Percentiles rank a stretch among this genome's conserved stretches.
Evolutionary conservation across 2,888 invertebrate species (phyloP).

Genomic region (Meliscaeva auricollis): DNA sequence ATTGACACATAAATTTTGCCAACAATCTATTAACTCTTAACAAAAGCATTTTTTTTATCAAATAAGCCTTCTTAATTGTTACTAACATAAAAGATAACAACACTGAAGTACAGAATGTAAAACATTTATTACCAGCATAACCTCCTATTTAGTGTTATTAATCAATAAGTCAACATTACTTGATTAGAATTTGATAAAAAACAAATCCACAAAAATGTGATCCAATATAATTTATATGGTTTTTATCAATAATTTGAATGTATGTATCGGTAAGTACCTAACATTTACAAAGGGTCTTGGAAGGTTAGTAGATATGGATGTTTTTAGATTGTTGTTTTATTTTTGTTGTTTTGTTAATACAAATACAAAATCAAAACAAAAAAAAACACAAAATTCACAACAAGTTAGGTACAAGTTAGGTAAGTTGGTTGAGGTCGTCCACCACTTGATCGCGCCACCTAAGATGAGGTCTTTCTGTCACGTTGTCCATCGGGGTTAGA

Average conservation of each 20-base stretch:
- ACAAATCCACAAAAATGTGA: not conserved
- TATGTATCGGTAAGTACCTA: not conserved
- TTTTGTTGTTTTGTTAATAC: no score
- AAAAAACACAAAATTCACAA: no score
- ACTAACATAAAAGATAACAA: not conserved
- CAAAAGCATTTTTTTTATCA: not conserved
- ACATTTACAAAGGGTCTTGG: no score
- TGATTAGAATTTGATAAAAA: constrained; percentile 11
- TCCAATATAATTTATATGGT: not conserved
- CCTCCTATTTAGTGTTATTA: not conserved
- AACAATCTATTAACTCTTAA: not conserved
- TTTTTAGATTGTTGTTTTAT: no score
- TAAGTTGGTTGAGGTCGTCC: no score
- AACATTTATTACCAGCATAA: constrained; percentile 2
- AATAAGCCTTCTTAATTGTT: not conserved
- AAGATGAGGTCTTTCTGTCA: no score
- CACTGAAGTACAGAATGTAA: not conserved
- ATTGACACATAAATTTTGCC: no score
- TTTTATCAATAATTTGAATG: not conserved
- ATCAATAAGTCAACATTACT: not conserved
- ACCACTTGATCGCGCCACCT: no score
- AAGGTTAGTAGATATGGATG: no score
- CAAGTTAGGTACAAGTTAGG: no score
- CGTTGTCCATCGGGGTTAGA: no score
- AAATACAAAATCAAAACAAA: no score